Evolutionary conservation across 2,113 vertebrate genomes (phyloP).

Genomic region (Herpetotheres cachinnans): DNA sequence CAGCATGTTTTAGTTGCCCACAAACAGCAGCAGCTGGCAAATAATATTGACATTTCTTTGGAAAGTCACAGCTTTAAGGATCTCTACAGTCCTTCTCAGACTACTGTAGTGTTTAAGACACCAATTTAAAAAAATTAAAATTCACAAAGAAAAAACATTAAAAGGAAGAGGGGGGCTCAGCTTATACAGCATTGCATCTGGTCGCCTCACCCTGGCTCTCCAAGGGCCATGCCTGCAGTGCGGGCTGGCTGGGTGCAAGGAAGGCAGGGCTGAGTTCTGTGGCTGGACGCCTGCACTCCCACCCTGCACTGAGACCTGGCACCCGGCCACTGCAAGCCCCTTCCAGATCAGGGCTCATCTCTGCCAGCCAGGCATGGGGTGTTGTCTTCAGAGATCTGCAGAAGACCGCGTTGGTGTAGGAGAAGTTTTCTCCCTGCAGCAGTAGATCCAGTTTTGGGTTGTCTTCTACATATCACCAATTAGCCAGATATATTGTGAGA

Average conservation of each 20-base stretch:
- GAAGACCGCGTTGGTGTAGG: not conserved
- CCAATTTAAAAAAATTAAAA: fast-evolving
- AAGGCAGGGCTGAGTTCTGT: not conserved
- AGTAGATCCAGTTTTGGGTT: not conserved
- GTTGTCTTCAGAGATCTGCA: not conserved
- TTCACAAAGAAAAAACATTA: not conserved
- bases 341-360: not conserved
- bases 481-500: not conserved
- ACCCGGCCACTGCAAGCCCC: not conserved
- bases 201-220: not conserved
- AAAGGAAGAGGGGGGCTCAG: not conserved
- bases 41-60: not conserved
- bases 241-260: fast-evolving
- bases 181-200: not conserved
- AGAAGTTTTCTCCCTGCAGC: not conserved
- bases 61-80: not conserved
- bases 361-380: not conserved
- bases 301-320: not conserved
- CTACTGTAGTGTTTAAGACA: not conserved
- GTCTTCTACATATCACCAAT: not conserved
- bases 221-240: fast-evolving
- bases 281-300: fast-evolving
- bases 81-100: not conserved
- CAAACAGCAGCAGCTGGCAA: not conserved
- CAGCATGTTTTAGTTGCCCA: not conserved